Evolutionary conservation across 2,888 invertebrate species (phyloP), one percentile per base, ranked within the genome.

Genomic region (Drosophila paramelanica): DNA sequence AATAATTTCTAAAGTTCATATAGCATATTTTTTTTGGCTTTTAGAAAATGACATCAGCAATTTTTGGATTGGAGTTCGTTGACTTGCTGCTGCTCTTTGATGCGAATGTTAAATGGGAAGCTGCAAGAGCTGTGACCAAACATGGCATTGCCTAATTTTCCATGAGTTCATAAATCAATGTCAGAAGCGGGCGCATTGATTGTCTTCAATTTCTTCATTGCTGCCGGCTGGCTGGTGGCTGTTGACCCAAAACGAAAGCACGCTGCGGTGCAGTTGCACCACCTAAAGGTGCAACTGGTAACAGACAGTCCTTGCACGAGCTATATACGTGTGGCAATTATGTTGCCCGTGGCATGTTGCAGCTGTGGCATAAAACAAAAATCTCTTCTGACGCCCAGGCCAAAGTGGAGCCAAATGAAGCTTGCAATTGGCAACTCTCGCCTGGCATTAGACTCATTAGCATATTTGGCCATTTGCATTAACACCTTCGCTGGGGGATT

Each of bases 131-230:
- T 68, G 59, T 89, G 78, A 61, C 89, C 88, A 83, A 90, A 91
- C 90, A 90, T 88, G 91, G 90, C 84, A 78, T 81, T 89, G 87
- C 90, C 90, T 91, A 90, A 91, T 91, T 90, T 91, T 85, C 73
- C 81, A 69, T 64, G 90, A 90, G 90, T 90, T 91, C 88, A 90
- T 90, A 90, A 90, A 90, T 90, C 90, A 90, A 88, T 89, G 89
- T 89, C 90, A 88, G 45, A 64, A 68, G 81, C 67, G 50, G 59
- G 73, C 77, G 82, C 85, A 88, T 89, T 91, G 91, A 88, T 88
- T 91, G 90, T 89, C 91, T 89, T 89, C 79, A 90, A 87, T 86
- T 78, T 81, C 68, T 62, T 67, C 67, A 50, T 25, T 66, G 83
- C 52, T 52, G 27, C 27, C 45, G 17, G 17, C 17, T 17, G 17